These are phyloP conservation scores for Piprites chloris DNA, from an alignment of 2,113 vertebrate species.

Conservation along the genomic window DNA sequence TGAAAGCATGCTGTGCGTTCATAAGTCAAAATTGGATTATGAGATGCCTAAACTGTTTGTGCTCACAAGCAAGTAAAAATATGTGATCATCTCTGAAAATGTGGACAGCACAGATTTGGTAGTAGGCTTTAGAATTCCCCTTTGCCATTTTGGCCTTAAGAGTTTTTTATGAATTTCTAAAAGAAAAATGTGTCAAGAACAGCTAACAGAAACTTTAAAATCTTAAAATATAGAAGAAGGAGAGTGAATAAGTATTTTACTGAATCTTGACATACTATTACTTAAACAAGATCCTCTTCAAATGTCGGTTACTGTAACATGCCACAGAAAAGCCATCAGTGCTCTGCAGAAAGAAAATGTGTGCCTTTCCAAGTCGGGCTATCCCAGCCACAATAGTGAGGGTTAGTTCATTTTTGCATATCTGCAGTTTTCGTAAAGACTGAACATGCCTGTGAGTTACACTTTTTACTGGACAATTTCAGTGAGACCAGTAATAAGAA, in stretches of 20 bases:
- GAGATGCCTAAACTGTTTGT: constrained; percentile 27
- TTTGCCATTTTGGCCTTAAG: not conserved
- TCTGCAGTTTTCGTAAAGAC: not conserved
- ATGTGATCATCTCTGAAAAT: not conserved
- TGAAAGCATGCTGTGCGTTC: constrained; percentile 28
- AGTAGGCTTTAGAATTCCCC: not conserved
- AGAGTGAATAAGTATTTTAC: not conserved
- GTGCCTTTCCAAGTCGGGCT: not conserved
- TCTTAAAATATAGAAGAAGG: not conserved
- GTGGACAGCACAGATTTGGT: not conserved
- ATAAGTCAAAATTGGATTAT: constrained; percentile 42
- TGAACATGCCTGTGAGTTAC: not conserved
- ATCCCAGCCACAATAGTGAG: not conserved
- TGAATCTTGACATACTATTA: not conserved
- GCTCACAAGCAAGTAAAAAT: not conserved
- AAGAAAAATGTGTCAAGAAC: not conserved
- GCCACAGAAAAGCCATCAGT: not conserved
- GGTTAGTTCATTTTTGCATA: not conserved
- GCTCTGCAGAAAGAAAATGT: not conserved
- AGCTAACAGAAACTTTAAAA: not conserved
- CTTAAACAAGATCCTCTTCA: not conserved
- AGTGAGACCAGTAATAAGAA: not conserved
- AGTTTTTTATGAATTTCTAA: not conserved
- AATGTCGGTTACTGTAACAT: not conserved
- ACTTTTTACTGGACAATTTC: not conserved